Evolutionary conservation across 2,888 invertebrate species (phyloP).

Genomic region (Hecatera dysodea): DNA sequence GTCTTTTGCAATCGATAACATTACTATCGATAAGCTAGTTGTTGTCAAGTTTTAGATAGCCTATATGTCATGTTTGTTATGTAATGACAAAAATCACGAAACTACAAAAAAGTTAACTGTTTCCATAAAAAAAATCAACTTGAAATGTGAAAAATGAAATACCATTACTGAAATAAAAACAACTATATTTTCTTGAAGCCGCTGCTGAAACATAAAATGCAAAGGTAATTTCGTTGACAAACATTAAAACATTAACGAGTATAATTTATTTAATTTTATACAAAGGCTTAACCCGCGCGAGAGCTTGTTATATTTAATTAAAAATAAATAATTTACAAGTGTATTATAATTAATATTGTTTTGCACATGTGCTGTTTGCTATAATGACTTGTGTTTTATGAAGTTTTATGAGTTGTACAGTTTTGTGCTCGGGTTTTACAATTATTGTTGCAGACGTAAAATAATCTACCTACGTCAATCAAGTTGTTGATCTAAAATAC

Average conservation of each 20-base stretch:
- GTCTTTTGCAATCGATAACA: too few relatives aligned
- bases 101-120: not conserved
- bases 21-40: too few relatives aligned
- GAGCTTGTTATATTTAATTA: constrained; percentile 21
- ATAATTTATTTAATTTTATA: constrained; percentile 19
- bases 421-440: not conserved
- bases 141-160: not conserved
- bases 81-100: not conserved
- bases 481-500: not conserved
- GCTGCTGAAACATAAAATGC: constrained; percentile 1
- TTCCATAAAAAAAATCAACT: not conserved
- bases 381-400: not conserved
- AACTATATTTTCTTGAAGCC: not conserved
- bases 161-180: not conserved
- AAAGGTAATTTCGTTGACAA: constrained; percentile 1
- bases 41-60: too few relatives aligned
- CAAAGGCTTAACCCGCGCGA: constrained; percentile 10
- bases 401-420: constrained; percentile 1
- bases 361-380: constrained; percentile 8
- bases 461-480: not conserved
- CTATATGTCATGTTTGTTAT: too few relatives aligned
- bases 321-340: constrained; percentile 27
- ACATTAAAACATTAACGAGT: constrained; percentile 17
- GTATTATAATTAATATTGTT: constrained; percentile 10
- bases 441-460: not conserved